Base-by-base conservation (phyloP, 2,113 vertebrate species). In the Bujurquina vittata region DNA sequence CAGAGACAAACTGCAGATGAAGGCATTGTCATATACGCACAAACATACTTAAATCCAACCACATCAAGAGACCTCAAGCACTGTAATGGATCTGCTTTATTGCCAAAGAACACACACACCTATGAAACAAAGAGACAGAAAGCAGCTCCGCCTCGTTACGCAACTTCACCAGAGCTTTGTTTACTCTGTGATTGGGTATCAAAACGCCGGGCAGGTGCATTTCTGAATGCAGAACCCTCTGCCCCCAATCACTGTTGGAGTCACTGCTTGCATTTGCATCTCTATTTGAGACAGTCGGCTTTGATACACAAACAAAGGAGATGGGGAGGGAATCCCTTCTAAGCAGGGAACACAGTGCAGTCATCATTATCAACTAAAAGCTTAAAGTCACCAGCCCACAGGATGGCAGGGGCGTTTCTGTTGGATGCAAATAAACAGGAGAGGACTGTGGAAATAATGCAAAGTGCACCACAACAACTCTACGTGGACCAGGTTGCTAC, bases 351-450 rank as follows among this genome's bases (percentile, higher is more conserved):
- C 23, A 52, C 22, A 57, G 35, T 6, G 23, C 76, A 17, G 11
- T 40, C n/a, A 1, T 37, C 52, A 54, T 35, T 54, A 7, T 14
- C 62, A 26, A 57, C 40, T 33, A 43, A 11, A 26, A 57, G 54
- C 52, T 73, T 35, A 58, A 37, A 22, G 1, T n/a, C 1, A 0
- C 35, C 78, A 82, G 40, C 54, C 17, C 12, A 8, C 3, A 11
- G 1, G 15, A 63, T 23, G 5, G 8, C 2, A 17, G 26, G 5
- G 1, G 8, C 4, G 12, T 63, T 67, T 77, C 35, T 29, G 14
- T 43, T 3, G 4, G 14, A 91, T 85, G 89, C 89, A 92, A 92
- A 92, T 78, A 29, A 79, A 88, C 40, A 20, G n/a, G 8, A 10
- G 3, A 37, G 5, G 52, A 29, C 52, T 8, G 54, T 46, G 82